A percentile compares a stretch with the other conserved stretches of the same genome.
Conservation (phyloP, 2,888 invertebrate genomes). For the Amphimallon solstitiale region DNA sequence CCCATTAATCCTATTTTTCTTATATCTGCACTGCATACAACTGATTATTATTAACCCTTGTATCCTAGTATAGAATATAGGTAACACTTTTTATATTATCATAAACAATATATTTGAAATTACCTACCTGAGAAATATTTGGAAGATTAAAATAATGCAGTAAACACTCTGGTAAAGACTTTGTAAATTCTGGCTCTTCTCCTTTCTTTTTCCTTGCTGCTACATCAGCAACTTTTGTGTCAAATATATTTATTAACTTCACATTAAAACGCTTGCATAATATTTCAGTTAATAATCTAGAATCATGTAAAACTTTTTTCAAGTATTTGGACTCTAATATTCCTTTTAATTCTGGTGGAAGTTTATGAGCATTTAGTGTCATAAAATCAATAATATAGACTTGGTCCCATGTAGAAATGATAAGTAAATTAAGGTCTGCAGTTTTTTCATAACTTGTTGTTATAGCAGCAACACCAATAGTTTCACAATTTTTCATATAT, state of each 20-base stretch:
- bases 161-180: conserved; percentile 40
- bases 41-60: too few species aligned
- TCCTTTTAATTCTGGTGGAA: conserved; percentile 42
- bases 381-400: conserved; percentile 47
- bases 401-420: conserved; percentile 43
- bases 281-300: conserved; percentile 38
- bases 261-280: conserved; percentile 42
- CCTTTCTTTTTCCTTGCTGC: conserved; percentile 10
- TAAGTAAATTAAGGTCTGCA: conserved; percentile 40
- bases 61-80: too few species aligned
- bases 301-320: conserved; percentile 45
- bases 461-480: conserved; percentile 42
- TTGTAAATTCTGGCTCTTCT: conserved; percentile 3
- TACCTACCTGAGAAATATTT: conserved; percentile 23
- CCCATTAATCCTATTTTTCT: too few species aligned
- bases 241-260: conserved; percentile 46
- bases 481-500: conserved; percentile 41
- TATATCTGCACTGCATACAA: too few species aligned
- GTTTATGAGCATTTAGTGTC: conserved; percentile 27
- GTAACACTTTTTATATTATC: too few species aligned
- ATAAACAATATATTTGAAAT: too few species aligned
- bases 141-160: conserved; percentile 45
- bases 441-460: conserved; percentile 35
- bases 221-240: conserved; percentile 45
- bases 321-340: conserved; percentile 41